Percentiles rank a stretch among this genome's conserved stretches.
These are phyloP conservation scores for Caenorhabditis sp. DNA, from an alignment of 2,888 invertebrate species.

Conservation along the genomic window DNA sequence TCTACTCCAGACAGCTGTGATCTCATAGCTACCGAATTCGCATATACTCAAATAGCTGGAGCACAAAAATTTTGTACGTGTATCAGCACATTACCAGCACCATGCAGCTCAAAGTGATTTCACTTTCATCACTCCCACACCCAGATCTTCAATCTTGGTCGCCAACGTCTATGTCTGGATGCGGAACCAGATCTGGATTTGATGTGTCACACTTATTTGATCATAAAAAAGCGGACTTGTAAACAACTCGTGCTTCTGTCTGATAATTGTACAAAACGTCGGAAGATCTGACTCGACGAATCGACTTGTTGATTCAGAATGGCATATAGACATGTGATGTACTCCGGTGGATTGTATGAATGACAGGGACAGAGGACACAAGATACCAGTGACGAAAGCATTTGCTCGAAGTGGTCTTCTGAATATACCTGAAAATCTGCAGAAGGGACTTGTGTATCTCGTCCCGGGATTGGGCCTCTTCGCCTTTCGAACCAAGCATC, in stretches of 20 bases:
- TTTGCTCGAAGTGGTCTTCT: neutral
- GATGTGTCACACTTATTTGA: constrained; percentile 16
- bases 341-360: constrained; percentile 25
- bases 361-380: constrained; percentile 20
- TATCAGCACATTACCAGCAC: neutral
- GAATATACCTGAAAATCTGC: no score
- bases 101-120: constrained; percentile 8
- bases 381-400: constrained; percentile 15
- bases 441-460: no score
- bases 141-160: neutral
- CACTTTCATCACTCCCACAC: constrained; percentile 8
- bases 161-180: neutral
- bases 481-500: no score
- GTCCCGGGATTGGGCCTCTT: no score
- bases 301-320: constrained; percentile 4
- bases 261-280: constrained; percentile 11
- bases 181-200: constrained; percentile 11
- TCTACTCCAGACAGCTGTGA: neutral
- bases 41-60: no score
- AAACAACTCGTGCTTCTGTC: constrained; percentile 25
- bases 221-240: neutral
- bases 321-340: neutral
- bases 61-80: neutral
- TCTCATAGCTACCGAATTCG: no score
- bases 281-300: neutral